phyloP scores from a whole-genome alignment of 1,140 invertebrate species.

The Bombus impatiens region DNA sequence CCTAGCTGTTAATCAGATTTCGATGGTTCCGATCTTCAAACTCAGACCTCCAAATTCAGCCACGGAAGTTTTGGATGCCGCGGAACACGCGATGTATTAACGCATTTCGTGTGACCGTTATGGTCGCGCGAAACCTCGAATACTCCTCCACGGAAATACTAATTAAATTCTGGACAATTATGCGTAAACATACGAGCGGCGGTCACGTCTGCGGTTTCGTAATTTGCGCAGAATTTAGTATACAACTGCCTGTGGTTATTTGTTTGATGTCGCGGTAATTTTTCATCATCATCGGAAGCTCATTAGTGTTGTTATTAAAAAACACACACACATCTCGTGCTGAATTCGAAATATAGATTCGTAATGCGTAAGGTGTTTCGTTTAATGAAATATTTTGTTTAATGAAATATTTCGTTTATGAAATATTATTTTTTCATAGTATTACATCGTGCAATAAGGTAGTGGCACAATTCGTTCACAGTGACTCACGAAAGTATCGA shows the following conservation, averaged over 20 bases:
- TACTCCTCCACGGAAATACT: constrained; percentile 23
- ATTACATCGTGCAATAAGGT: no score
- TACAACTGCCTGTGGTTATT: not conserved
- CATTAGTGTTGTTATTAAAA: constrained; percentile 26
- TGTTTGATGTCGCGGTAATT: not conserved
- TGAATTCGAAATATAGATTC: not conserved
- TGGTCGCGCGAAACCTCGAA: constrained; percentile 9
- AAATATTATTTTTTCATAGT: no score
- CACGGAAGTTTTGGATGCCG: not conserved
- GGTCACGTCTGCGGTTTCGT: constrained; percentile 17
- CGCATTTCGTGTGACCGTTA: not conserved
- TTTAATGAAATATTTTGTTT: not conserved
- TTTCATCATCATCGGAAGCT: not conserved
- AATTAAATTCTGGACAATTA: constrained; percentile 50
- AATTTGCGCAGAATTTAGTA: constrained; percentile 31
- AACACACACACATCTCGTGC: not conserved
- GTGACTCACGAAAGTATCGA: no score
- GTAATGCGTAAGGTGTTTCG: not conserved
- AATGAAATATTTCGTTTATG: no score
- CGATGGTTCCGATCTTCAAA: not conserved
- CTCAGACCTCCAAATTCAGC: no score
- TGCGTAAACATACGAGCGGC: constrained; percentile 21
- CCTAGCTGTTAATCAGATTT: constrained; percentile 44
- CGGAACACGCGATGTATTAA: constrained; percentile 29
- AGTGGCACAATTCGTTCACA: no score